These are phyloP conservation scores for Bettongia penicillata DNA, from an alignment of 2,113 vertebrate species.

Conservation along the genomic window DNA sequence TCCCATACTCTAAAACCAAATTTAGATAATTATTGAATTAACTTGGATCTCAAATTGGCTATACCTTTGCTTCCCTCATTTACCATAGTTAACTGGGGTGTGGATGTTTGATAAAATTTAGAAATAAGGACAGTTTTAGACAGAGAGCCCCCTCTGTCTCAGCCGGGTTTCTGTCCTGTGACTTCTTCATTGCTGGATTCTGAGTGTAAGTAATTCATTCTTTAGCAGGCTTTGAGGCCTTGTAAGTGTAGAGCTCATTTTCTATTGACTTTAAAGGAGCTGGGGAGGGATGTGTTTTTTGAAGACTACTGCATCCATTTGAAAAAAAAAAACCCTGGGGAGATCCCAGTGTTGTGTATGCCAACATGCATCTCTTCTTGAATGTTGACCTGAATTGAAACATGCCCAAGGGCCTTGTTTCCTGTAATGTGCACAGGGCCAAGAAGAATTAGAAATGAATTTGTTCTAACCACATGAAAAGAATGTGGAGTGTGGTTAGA, in stretches of 20 bases:
- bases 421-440: not conserved
- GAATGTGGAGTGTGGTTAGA: not conserved
- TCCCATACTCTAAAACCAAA: not conserved
- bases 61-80: not conserved
- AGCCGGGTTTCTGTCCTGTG: not conserved
- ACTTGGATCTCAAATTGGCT: not conserved
- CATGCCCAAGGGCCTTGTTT: constrained; percentile 16
- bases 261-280: not conserved
- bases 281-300: not conserved
- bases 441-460: constrained; percentile 27
- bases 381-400: constrained; percentile 23
- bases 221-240: not conserved
- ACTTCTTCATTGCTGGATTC: not conserved
- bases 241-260: not conserved
- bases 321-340: not conserved
- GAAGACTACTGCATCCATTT: not conserved
- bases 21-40: not conserved
- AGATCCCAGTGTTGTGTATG: constrained; percentile 1
- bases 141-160: not conserved
- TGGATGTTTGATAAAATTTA: not conserved
- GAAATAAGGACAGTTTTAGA: not conserved
- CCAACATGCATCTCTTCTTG: not conserved
- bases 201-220: not conserved
- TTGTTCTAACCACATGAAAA: not conserved
- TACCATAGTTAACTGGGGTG: not conserved